These are phyloP conservation scores for Zygaena filipendulae DNA, from an alignment of 2,888 invertebrate genomes.

Conservation along the genomic window DNA sequence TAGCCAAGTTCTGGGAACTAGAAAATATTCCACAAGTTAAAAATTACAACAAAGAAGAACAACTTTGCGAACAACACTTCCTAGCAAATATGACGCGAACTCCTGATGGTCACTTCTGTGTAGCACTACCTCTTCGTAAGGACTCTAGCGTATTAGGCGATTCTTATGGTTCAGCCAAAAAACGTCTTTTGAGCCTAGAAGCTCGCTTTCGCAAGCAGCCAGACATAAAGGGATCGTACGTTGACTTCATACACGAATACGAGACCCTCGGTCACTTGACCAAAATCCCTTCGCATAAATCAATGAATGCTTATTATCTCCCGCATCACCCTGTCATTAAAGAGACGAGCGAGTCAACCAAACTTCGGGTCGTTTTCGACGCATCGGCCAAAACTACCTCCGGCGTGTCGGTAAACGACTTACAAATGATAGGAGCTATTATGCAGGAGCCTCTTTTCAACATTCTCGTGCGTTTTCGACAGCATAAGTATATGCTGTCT, in stretches of 20 bases:
- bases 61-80: conserved; percentile 7
- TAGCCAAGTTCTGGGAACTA: conserved; percentile 7
- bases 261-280: conserved; percentile 1
- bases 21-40: conserved; percentile 1
- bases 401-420: not conserved
- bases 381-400: not conserved
- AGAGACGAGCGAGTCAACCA: not conserved
- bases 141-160: conserved; percentile 4
- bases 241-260: conserved; percentile 6
- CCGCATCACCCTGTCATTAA: conserved; percentile 2
- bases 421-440: conserved; percentile 1
- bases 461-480: conserved; percentile 1
- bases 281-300: no score
- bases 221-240: not conserved
- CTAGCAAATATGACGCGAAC: conserved; percentile 2
- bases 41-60: conserved; percentile 1
- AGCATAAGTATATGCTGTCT: not conserved
- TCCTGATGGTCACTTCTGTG: conserved; percentile 6
- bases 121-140: conserved; percentile 6
- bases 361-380: not conserved
- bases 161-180: conserved; percentile 2
- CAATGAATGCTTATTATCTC: not conserved
- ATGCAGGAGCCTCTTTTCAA: conserved; percentile 1
- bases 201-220: conserved; percentile 5
- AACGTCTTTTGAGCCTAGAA: conserved; percentile 5